phyloP scores from a whole-genome alignment of 2,797 vertebrate species.

The Sebastes hubbsi region DNA sequence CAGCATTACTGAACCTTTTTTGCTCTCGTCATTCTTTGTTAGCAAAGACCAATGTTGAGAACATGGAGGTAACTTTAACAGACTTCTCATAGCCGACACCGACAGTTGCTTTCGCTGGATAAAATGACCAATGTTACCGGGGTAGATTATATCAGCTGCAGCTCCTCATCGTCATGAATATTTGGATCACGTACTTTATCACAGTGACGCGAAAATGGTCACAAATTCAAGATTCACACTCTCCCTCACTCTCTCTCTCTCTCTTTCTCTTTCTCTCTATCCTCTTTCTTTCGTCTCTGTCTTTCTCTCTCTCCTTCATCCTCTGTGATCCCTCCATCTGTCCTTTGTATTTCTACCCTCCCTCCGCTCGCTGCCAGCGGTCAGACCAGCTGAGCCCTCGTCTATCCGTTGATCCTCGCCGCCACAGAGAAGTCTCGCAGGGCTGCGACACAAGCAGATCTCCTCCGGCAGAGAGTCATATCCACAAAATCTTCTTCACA shows the following conservation, averaged over 20 bases:
- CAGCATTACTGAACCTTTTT: background rate
- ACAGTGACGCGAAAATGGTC: background rate
- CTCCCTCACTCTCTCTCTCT: background rate
- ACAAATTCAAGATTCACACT: background rate
- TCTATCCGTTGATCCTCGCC: slow-evolving; percentile 23
- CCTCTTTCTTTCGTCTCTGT: background rate
- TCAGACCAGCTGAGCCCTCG: slow-evolving; percentile 53
- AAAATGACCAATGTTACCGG: background rate
- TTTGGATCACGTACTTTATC: background rate
- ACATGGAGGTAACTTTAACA: background rate
- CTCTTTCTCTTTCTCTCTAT: background rate
- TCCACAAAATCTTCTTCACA: slow-evolving; percentile 2
- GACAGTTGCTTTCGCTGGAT: background rate
- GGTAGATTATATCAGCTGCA: background rate
- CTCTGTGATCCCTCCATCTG: slow-evolving; percentile 46
- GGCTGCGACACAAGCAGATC: slow-evolving; percentile 14
- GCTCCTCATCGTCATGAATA: background rate
- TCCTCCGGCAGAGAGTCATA: background rate
- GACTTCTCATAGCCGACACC: too few relatives aligned
- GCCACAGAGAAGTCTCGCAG: slow-evolving; percentile 1
- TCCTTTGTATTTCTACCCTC: slow-evolving; percentile 23
- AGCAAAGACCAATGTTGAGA: background rate
- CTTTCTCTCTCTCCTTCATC: background rate
- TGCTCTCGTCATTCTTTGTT: background rate
- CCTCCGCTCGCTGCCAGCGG: slow-evolving; percentile 21